Conservation (phyloP, 1,140 invertebrate genomes). For the Agrilus planipennis region DNA sequence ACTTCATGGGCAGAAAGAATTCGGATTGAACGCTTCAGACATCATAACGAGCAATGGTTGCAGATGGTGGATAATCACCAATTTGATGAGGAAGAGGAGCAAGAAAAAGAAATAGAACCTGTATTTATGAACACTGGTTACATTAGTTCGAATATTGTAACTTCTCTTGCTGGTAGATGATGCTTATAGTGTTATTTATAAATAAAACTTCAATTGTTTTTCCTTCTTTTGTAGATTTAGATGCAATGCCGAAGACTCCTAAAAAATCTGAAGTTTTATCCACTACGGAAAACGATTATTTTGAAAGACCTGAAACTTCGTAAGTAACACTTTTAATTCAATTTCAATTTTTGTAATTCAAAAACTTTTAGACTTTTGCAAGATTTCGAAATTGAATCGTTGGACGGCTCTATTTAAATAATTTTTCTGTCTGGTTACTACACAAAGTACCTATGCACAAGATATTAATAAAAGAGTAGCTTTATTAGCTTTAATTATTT, state of each 20-base stretch:
- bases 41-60: conserved; percentile 96
- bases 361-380: conserved; percentile 16
- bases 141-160: conserved; percentile 53
- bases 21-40: conserved; percentile 87
- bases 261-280: conserved; percentile 20
- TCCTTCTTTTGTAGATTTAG: conserved; percentile 28
- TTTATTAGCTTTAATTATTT: too few species aligned
- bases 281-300: conserved; percentile 23
- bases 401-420: conserved; percentile 10
- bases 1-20: conserved; percentile 85
- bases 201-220: conserved; percentile 4
- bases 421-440: too few species aligned
- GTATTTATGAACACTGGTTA: conserved; percentile 60
- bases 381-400: conserved; percentile 21
- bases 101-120: conserved; percentile 52
- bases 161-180: conserved; percentile 49
- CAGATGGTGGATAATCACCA: conserved; percentile 67
- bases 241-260: conserved; percentile 12
- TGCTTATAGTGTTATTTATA: conserved; percentile 11
- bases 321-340: conserved; percentile 10
- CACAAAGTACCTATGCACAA: too few species aligned
- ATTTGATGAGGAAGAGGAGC: conserved; percentile 44
- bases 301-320: conserved; percentile 14
- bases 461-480: too few species aligned
- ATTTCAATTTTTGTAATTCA: conserved; percentile 3